phyloP scores from a whole-genome alignment of 1,140 invertebrate genomes.

The Zophobas morio region DNA sequence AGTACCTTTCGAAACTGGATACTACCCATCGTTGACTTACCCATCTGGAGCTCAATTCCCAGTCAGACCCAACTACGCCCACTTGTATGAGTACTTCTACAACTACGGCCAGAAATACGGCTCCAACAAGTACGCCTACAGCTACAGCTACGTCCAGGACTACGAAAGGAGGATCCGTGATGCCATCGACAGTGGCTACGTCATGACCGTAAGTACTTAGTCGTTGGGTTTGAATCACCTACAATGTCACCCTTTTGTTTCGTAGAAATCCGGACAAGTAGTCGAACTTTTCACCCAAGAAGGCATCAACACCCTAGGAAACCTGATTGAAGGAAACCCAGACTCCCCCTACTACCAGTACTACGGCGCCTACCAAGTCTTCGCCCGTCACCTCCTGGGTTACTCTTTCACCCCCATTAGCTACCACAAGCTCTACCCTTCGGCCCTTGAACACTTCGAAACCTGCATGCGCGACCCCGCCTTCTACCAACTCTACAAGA shows the following conservation, averaged over 20 bases:
- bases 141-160: constrained; percentile 55
- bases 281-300: constrained; percentile 63
- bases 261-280: constrained; percentile 59
- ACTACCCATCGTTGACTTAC: constrained; percentile 75
- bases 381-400: constrained; percentile 67
- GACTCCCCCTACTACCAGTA: constrained; percentile 70
- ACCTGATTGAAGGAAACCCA: constrained; percentile 69
- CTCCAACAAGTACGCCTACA: constrained; percentile 56
- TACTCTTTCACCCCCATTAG: constrained; percentile 58
- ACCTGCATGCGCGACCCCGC: constrained; percentile 78
- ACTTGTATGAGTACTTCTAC: constrained; percentile 64
- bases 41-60: constrained; percentile 78
- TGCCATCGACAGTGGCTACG: constrained; percentile 69
- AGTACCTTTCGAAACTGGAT: constrained; percentile 73
- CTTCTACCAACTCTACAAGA: constrained; percentile 76
- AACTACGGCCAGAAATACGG: constrained; percentile 63
- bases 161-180: constrained; percentile 68
- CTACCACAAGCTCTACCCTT: constrained; percentile 56
- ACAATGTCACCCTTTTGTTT: constrained; percentile 61
- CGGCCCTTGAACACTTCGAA: constrained; percentile 68
- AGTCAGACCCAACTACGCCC: constrained; percentile 70
- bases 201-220: constrained; percentile 58
- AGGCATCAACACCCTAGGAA: constrained; percentile 69
- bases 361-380: constrained; percentile 73
- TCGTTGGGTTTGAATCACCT: constrained; percentile 19